Evolutionary conservation across 2,888 invertebrate species (phyloP).

Genomic region (Stenichneumon culpator): DNA sequence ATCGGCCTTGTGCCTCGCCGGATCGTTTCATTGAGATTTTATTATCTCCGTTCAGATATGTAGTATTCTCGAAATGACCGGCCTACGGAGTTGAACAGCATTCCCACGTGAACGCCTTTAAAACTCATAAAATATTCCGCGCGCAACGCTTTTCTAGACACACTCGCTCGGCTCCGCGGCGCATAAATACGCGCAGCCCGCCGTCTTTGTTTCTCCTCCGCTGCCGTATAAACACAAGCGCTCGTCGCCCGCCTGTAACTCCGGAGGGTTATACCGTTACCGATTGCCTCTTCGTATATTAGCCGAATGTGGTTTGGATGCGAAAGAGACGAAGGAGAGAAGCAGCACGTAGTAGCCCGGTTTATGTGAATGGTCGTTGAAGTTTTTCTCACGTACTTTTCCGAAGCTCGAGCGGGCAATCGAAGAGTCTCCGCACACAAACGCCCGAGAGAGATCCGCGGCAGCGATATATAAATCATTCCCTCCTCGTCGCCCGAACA

Average conservation of each 20-base stretch:
- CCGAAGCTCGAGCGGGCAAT: background rate
- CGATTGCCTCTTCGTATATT: constrained; percentile 52
- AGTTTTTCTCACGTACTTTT: constrained; percentile 48
- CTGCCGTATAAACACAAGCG: background rate
- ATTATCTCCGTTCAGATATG: constrained; percentile 27
- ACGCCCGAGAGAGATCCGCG: background rate
- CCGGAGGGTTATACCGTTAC: constrained; percentile 55
- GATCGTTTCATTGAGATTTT: constrained; percentile 38
- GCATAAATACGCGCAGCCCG: constrained; percentile 49
- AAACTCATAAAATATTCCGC: constrained; percentile 76
- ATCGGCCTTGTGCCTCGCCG: background rate
- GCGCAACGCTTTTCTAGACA: constrained; percentile 73
- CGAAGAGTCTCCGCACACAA: constrained; percentile 1
- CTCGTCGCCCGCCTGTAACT: constrained; percentile 26
- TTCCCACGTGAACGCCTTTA: constrained; percentile 59
- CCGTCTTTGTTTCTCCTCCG: background rate
- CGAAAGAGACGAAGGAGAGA: constrained; percentile 21
- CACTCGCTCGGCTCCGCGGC: constrained; percentile 62
- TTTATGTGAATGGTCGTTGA: constrained; percentile 7
- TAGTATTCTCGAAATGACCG: constrained; percentile 18
- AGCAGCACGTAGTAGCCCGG: background rate
- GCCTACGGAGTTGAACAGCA: constrained; percentile 31
- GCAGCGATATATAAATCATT: background rate
- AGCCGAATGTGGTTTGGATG: constrained; percentile 56
- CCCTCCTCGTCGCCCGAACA: background rate